Evolutionary conservation across 2,797 vertebrate genomes (phyloP), one percentile per base, ranked within the genome.

Genomic region (Alauda arvensis): DNA sequence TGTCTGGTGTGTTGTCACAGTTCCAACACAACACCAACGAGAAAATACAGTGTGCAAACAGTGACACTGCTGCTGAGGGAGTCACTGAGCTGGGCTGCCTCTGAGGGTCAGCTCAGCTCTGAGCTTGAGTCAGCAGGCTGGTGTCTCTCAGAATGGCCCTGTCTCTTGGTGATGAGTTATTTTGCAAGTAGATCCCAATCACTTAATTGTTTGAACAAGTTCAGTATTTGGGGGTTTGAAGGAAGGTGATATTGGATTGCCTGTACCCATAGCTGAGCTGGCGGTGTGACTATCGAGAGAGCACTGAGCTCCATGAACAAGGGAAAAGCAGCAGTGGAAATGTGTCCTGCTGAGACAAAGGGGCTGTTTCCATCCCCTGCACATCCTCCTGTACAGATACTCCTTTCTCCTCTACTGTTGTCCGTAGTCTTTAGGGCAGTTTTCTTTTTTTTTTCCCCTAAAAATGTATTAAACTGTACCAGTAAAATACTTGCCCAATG

Each of bases 281-380:
- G 72, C 42, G 74, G 18, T 0, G 0, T 6, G 29, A 29, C 33
- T 76, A 0, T 23, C 14, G 8, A 18, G 49, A 79, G 48, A 79
- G 13, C 24, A 4, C 17, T 74, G n/a, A 56, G 60, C 12, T 45
- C 52, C 33, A 0, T 42, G 68, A 40, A 29, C 16, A 11, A 33
- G 21, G 66, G 39, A 65, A 57, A 26, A 75, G 55, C 85, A 80
- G 43, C 59, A 51, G 4, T 48, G 60, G 28, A 83, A 83, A n/a
- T 2, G 6, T 39, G 8, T 10, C 1, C 33, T 46, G 20, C 29
- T 19, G 43, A 18, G 21, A 28, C 8, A 56, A 34, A 37, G 1
- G 7, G 8, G 9, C 14, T 39, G 2, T 26, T 76, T 49, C 51
- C 8, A 56, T 34, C 24, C 40, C 31, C 48, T 77, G 45, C 29